These are phyloP conservation scores for Plusia festucae DNA, from an alignment of 2,888 invertebrate genomes.

Conservation along the genomic window DNA sequence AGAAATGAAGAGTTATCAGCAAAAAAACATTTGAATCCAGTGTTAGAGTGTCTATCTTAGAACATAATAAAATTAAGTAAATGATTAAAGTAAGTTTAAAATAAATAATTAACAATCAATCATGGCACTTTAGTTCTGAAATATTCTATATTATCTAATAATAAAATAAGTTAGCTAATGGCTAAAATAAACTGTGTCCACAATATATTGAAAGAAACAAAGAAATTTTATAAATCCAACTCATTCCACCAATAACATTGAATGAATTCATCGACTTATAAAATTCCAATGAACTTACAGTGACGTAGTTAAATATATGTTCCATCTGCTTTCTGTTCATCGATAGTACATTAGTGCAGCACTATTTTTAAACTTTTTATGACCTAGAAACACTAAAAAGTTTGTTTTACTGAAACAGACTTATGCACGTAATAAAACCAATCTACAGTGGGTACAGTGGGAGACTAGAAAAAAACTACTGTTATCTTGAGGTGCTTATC, in stretches of 20 bases:
- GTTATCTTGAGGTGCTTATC: no score
- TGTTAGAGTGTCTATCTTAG: no score
- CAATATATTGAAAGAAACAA: not conserved
- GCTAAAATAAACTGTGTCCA: no score
- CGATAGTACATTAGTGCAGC: not conserved
- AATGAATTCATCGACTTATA: not conserved
- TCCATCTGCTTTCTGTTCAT: conserved; percentile 4
- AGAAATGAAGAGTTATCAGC: no score
- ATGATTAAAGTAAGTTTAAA: no score
- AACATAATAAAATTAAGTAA: no score
- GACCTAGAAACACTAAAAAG: not conserved
- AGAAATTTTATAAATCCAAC: not conserved
- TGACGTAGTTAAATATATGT: not conserved
- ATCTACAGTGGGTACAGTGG: not conserved
- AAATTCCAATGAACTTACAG: not conserved
- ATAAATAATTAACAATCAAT: no score
- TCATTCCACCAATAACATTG: not conserved
- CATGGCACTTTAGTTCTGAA: no score
- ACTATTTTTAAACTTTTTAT: conserved; percentile 6
- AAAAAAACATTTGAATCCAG: no score
- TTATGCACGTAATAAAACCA: not conserved
- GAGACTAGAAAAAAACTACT: conserved; percentile 12
- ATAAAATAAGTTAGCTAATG: no score
- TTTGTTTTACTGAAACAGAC: not conserved
- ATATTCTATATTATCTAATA: no score